Conservation (phyloP, 1,140 invertebrate genomes). For the Trichoplusia ni region DNA sequence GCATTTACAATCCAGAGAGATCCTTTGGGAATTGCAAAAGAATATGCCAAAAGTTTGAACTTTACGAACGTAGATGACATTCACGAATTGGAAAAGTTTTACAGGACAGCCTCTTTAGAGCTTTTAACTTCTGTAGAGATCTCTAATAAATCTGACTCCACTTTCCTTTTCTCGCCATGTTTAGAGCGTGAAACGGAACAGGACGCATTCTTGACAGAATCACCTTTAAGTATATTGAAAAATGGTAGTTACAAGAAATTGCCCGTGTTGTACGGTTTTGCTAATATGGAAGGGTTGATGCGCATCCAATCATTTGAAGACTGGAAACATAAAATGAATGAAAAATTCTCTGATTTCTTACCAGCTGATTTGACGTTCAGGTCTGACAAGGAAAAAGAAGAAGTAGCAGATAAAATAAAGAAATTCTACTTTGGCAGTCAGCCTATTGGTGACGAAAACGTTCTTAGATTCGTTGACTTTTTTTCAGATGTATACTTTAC, state of each 20-base stretch:
- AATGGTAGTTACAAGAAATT: constrained; percentile 28
- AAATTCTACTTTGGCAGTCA: constrained; percentile 41
- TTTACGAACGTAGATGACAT: constrained; percentile 40
- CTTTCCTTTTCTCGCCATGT: constrained; percentile 43
- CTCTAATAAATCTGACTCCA: constrained; percentile 32
- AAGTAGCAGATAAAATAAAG: constrained; percentile 33
- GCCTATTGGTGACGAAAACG: constrained; percentile 15
- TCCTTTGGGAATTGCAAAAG: constrained; percentile 44
- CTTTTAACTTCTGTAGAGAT: constrained; percentile 17
- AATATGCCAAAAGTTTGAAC: constrained; percentile 36
- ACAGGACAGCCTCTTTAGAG: constrained; percentile 35
- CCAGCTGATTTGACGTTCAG: constrained; percentile 39
- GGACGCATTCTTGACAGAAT: constrained; percentile 44
- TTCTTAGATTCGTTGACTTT: constrained; percentile 37
- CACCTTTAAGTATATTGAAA: constrained; percentile 46
- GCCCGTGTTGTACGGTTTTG: constrained; percentile 21
- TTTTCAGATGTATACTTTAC: constrained; percentile 37
- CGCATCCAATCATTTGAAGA: constrained; percentile 4
- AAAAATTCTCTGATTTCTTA: constrained; percentile 40
- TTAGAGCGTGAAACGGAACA: constrained; percentile 41
- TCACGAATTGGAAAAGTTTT: constrained; percentile 46
- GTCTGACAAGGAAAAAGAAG: constrained; percentile 22
- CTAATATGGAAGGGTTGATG: constrained; percentile 38
- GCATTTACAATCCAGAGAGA: constrained; percentile 43
- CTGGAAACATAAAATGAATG: constrained; percentile 39